Conservation (phyloP, 2,797 vertebrate species). For the Synaphobranchus kaupii region DNA sequence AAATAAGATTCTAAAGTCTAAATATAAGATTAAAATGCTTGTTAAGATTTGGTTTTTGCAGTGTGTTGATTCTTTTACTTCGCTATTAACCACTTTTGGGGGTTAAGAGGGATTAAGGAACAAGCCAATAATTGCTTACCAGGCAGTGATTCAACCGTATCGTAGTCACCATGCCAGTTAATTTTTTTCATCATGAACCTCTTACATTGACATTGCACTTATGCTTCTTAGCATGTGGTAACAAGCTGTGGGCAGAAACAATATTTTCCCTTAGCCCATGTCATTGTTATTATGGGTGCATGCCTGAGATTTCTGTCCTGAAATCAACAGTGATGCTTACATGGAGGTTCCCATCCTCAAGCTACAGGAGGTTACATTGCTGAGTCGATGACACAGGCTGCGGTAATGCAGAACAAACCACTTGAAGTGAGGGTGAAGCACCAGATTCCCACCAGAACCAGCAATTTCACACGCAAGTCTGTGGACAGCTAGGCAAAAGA, state of each 20-base stretch:
- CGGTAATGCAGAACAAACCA: conserved; percentile 1
- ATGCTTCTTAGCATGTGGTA: background rate
- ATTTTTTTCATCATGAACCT: background rate
- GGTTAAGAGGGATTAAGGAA: conserved; percentile 24
- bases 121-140: background rate
- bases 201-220: background rate
- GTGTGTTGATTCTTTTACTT: conserved; percentile 39
- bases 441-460: background rate
- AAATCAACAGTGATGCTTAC: background rate
- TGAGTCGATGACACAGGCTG: background rate
- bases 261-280: background rate
- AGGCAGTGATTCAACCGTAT: background rate
- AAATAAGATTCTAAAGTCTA: no score
- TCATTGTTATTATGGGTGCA: background rate
- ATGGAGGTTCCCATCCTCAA: background rate
- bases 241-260: background rate
- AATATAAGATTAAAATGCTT: no score
- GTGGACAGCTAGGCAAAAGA: background rate
- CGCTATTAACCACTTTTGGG: conserved; percentile 36
- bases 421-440: background rate
- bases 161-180: background rate
- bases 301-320: background rate
- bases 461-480: background rate
- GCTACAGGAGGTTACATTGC: background rate
- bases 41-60: no score